Evolutionary conservation across 2,113 vertebrate genomes (phyloP).

Genomic region (Heterocephalus glaber): DNA sequence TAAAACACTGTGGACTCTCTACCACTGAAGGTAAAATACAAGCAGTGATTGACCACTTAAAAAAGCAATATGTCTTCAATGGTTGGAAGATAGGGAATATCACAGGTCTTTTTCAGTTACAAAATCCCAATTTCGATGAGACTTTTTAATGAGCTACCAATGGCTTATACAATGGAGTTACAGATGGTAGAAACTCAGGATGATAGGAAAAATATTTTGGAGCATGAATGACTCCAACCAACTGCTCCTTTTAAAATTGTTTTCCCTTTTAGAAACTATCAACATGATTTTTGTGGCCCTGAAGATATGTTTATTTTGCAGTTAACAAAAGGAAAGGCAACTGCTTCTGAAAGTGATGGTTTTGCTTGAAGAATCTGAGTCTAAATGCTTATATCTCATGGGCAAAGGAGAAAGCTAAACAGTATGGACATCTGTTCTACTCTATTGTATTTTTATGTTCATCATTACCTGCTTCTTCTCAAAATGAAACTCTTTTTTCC

Average conservation of each 20-base stretch:
- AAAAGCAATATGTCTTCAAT: conserved; percentile 4
- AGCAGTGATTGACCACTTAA: background rate
- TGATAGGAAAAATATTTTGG: conserved; percentile 22
- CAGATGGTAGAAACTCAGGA: background rate
- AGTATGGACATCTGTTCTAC: background rate
- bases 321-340: background rate
- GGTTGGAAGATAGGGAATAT: background rate
- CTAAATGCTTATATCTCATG: background rate
- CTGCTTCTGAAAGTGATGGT: conserved; percentile 36
- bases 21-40: background rate
- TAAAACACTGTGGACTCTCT: background rate
- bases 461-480: background rate
- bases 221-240: background rate
- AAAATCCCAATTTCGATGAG: background rate
- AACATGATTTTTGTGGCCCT: background rate
- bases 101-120: background rate
- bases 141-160: background rate
- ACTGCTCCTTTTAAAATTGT: background rate
- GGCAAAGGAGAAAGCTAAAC: background rate
- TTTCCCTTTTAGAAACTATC: background rate
- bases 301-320: conserved; percentile 31
- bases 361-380: conserved; percentile 17
- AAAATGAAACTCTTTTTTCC: background rate
- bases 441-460: background rate
- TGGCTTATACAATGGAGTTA: background rate